Conservation (phyloP, 2,888 invertebrate genomes). For the Argyresthia goedartella region DNA sequence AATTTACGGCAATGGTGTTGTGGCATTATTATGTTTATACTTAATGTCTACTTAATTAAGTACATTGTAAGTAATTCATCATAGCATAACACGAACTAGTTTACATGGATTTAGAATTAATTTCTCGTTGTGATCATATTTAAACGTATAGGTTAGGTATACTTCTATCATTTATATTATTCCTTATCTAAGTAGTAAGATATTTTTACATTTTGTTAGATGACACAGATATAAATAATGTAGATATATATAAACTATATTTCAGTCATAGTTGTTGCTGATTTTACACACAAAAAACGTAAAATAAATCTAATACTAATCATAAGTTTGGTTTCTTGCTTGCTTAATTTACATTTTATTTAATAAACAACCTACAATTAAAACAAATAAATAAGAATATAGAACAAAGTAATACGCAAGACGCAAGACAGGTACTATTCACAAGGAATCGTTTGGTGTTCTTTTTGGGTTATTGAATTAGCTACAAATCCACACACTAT, state of each 20-base stretch:
- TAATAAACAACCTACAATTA: not conserved
- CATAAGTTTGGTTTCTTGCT: conserved; percentile 23
- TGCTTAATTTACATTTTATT: conserved; percentile 11
- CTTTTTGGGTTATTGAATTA: conserved; percentile 13
- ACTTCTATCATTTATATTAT: conserved; percentile 25
- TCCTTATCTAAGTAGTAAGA: conserved; percentile 15
- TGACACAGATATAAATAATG: conserved; percentile 29
- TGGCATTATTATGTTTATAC: conserved; percentile 27
- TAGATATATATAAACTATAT: conserved; percentile 20
- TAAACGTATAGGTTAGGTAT: conserved; percentile 19
- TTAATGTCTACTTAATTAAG: conserved; percentile 7
- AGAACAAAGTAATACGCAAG: no score
- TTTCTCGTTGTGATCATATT: conserved; percentile 60
- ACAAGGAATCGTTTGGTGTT: conserved; percentile 16
- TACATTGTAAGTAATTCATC: conserved; percentile 1
- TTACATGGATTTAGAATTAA: conserved; percentile 66
- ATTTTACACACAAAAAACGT: conserved; percentile 20
- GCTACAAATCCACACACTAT: conserved; percentile 7
- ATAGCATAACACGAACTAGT: conserved; percentile 8
- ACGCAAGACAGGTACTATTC: no score
- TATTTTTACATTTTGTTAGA: conserved; percentile 27
- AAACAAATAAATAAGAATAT: no score
- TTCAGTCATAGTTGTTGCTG: conserved; percentile 55
- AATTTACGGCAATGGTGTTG: conserved; percentile 50
- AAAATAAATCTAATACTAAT: conserved; percentile 20